A percentile compares a stretch with the other conserved stretches of the same genome.
Conservation (phyloP, 2,797 vertebrate genomes). For the Tiaroga cobitis region DNA sequence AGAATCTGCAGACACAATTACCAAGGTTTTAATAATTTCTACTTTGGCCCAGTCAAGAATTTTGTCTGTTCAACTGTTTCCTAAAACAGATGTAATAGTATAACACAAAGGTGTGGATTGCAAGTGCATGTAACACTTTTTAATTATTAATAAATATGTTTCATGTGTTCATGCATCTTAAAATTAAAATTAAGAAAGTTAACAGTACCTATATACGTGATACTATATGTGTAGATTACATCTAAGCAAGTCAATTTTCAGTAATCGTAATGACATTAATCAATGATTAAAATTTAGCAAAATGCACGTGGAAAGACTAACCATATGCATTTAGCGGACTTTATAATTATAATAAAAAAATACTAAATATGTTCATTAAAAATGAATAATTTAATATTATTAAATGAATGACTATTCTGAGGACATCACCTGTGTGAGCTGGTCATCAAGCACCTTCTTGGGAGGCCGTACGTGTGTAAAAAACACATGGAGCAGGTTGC, state of each 20-base stretch:
- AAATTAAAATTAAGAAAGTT: neutral
- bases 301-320: neutral
- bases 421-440: constrained; percentile 89
- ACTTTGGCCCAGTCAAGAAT: neutral
- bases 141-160: neutral
- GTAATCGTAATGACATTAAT: neutral
- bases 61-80: neutral
- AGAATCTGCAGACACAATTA: constrained; percentile 82
- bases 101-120: neutral
- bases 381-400: neutral
- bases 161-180: neutral
- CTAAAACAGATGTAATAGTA: neutral
- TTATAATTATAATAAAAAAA: neutral
- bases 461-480: constrained; percentile 95
- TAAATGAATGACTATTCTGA: neutral
- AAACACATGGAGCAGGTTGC: constrained; percentile 94
- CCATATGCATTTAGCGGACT: neutral
- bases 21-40: neutral
- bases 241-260: too few relatives aligned
- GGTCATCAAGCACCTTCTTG: constrained; percentile 96
- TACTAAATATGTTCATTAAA: neutral
- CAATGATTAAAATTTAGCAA: neutral
- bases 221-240: neutral
- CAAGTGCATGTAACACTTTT: neutral
- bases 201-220: neutral